These are phyloP conservation scores for Tolypeutes matacus DNA, from an alignment of 2,797 vertebrate species.

Conservation along the genomic window DNA sequence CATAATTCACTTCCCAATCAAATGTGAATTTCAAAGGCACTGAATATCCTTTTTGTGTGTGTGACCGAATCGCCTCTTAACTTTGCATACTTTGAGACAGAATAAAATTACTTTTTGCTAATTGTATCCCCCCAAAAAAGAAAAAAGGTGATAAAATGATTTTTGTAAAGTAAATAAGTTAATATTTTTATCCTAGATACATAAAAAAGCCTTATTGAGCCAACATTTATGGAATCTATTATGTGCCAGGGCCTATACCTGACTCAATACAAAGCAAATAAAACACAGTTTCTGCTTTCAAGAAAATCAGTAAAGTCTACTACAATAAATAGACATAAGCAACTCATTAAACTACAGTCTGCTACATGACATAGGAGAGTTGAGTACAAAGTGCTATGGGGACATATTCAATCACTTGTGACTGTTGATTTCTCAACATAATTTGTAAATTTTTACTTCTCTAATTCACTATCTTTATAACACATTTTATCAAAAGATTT, in stretches of 20 bases:
- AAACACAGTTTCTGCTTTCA: constrained; percentile 11
- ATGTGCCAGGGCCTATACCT: not conserved
- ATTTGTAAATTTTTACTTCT: constrained; percentile 32
- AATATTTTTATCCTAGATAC: constrained; percentile 45
- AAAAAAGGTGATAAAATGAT: not conserved
- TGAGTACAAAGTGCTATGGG: not conserved
- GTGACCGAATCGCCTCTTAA: not conserved
- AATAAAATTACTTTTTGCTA: constrained; percentile 61
- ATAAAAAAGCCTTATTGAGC: not conserved
- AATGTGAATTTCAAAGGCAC: constrained; percentile 55
- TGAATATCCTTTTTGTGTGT: not conserved
- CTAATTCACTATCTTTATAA: constrained; percentile 51
- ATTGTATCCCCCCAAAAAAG: not conserved
- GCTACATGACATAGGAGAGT: constrained; percentile 31
- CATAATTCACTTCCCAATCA: constrained; percentile 31
- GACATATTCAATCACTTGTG: not conserved
- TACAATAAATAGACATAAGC: constrained; percentile 42
- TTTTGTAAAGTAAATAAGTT: constrained; percentile 50
- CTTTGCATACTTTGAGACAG: constrained; percentile 40
- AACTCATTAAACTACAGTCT: constrained; percentile 57
- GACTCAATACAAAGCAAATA: constrained; percentile 52
- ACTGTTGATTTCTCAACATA: constrained; percentile 51
- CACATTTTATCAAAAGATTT: constrained; percentile 53
- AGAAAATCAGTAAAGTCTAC: constrained; percentile 45
- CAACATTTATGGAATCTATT: constrained; percentile 47